Conservation (phyloP, 2,888 invertebrate genomes). For the Diplazon laetatorius region DNA sequence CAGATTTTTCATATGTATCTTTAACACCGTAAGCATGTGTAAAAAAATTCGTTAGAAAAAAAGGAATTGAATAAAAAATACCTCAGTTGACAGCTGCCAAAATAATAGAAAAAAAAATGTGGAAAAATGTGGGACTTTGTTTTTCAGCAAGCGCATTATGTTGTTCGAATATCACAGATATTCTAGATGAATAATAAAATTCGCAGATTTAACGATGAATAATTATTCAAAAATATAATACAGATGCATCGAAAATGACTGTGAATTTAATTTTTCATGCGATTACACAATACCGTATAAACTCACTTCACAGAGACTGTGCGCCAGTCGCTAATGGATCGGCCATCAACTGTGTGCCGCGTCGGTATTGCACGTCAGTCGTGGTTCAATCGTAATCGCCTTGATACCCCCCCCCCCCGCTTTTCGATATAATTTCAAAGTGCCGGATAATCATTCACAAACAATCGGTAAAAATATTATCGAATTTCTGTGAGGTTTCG, state of each 20-base stretch:
- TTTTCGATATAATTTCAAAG: slow-evolving; percentile 1
- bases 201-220: too few relatives aligned
- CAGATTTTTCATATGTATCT: too few relatives aligned
- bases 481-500: too few relatives aligned
- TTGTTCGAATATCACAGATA: too few relatives aligned
- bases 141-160: too few relatives aligned
- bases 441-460: too few relatives aligned
- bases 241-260: not conserved
- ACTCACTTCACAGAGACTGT: not conserved
- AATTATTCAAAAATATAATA: not conserved
- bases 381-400: not conserved
- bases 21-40: too few relatives aligned
- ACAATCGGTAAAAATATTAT: not conserved
- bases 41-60: too few relatives aligned
- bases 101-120: too few relatives aligned
- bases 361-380: not conserved
- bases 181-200: not conserved
- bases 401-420: not conserved
- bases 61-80: too few relatives aligned
- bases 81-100: too few relatives aligned
- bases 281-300: not conserved
- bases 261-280: not conserved
- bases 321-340: not conserved
- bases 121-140: too few relatives aligned
- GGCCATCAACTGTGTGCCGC: not conserved